Evolutionary conservation across 2,797 vertebrate species (phyloP).

Genomic region (Syndactyla subalaris): DNA sequence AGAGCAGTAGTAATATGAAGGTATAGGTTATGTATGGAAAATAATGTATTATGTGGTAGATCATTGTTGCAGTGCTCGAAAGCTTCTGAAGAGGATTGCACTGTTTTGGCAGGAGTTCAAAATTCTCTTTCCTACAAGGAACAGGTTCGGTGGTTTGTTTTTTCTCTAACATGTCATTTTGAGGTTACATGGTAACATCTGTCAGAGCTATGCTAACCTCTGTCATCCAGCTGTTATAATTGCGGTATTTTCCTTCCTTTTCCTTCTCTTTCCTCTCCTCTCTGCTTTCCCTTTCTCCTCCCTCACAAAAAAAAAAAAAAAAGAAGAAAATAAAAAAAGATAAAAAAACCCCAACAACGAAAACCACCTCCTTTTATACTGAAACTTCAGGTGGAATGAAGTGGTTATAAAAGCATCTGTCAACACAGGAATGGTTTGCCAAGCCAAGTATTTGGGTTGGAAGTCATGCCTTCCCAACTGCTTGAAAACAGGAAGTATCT

Average conservation of each 20-base stretch:
- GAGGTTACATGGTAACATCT: conserved; percentile 68
- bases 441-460: conserved; percentile 87
- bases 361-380: conserved; percentile 60
- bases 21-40: conserved; percentile 15
- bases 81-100: conserved; percentile 44
- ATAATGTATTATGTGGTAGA: conserved; percentile 17
- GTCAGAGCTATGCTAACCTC: conserved; percentile 68
- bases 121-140: conserved; percentile 44
- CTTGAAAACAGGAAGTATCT: conserved; percentile 94
- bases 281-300: conserved; percentile 47
- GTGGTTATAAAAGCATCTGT: conserved; percentile 83
- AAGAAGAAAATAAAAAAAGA: not conserved
- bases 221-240: conserved; percentile 68
- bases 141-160: conserved; percentile 28
- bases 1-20: not conserved
- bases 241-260: conserved; percentile 61
- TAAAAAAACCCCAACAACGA: not conserved
- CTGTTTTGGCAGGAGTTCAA: conserved; percentile 54
- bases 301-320: not conserved
- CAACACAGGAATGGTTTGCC: conserved; percentile 82
- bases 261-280: conserved; percentile 54
- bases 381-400: conserved; percentile 84
- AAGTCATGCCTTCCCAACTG: conserved; percentile 82
- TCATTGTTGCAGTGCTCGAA: conserved; percentile 20
- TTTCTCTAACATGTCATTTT: conserved; percentile 46